Evolutionary conservation across 1,140 invertebrate genomes (phyloP).

Genomic region (Orchestia grillus): DNA sequence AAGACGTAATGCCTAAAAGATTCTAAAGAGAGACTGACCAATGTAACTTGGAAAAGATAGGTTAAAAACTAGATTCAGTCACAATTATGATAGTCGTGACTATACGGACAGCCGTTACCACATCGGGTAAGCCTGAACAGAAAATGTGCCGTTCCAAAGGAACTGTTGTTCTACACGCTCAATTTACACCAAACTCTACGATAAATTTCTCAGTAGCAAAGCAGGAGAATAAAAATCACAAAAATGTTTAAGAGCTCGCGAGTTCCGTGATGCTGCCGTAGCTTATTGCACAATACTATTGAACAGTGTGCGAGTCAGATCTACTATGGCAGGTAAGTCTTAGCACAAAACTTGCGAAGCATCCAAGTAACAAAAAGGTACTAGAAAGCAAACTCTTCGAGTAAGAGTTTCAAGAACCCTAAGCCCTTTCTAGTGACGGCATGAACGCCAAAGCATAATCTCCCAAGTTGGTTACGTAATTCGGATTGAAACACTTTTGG

Average conservation of each 20-base stretch:
- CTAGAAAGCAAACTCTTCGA: background rate
- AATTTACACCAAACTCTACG: background rate
- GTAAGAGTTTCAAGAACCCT: background rate
- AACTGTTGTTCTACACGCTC: background rate
- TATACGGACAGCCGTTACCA: background rate
- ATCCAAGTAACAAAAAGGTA: background rate
- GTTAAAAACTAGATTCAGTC: background rate
- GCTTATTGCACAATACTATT: too few relatives aligned
- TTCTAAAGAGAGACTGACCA: background rate
- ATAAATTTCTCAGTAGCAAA: background rate
- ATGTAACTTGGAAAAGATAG: background rate
- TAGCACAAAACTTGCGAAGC: background rate
- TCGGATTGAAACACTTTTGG: too few relatives aligned
- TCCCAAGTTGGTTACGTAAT: too few relatives aligned
- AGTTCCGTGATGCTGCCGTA: too few relatives aligned
- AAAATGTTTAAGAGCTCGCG: background rate
- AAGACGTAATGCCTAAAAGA: slow-evolving; percentile 23
- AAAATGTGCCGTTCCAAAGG: background rate
- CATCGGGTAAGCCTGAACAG: background rate
- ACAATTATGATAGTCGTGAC: background rate
- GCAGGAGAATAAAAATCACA: background rate
- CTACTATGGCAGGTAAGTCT: background rate
- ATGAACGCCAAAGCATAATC: background rate
- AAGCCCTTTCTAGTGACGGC: background rate
- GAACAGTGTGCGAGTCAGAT: background rate